Evolutionary conservation across 2,888 invertebrate species (phyloP).

Genomic region (Parascotia fuliginaria): DNA sequence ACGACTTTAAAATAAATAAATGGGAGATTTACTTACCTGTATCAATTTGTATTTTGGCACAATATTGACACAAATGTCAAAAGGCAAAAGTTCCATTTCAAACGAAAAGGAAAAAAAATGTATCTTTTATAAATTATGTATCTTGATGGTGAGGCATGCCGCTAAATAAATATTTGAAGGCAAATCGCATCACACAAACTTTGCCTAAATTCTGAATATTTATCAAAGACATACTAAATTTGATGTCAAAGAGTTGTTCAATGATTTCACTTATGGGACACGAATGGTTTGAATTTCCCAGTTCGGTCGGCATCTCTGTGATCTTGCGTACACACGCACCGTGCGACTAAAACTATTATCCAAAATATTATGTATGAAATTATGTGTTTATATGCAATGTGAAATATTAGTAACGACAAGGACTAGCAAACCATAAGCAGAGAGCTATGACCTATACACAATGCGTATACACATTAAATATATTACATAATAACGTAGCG

Average conservation of each 20-base stretch:
- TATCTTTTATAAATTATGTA: conserved; percentile 47
- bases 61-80: conserved; percentile 28
- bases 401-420: too few species aligned
- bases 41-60: conserved; percentile 21
- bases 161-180: conserved; percentile 38
- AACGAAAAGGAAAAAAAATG: conserved; percentile 23
- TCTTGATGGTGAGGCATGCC: conserved; percentile 19
- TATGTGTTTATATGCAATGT: too few species aligned
- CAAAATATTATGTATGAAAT: conserved; percentile 56
- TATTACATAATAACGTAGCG: too few species aligned
- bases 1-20: conserved; percentile 3
- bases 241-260: conserved; percentile 62
- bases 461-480: too few species aligned
- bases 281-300: conserved; percentile 54
- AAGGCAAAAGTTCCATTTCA: conserved; percentile 22
- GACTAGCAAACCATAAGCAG: too few species aligned
- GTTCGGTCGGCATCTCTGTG: conserved; percentile 60
- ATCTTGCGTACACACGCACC: conserved; percentile 46
- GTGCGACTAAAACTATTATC: conserved; percentile 54
- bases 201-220: conserved; percentile 49
- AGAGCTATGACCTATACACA: too few species aligned
- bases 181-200: conserved; percentile 40
- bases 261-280: conserved; percentile 44
- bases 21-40: conserved; percentile 4
- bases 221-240: conserved; percentile 50